A percentile compares a stretch with the other conserved stretches of the same genome.
Conservation (phyloP, 2,797 vertebrate genomes). For the Phataginus tricuspis region DNA sequence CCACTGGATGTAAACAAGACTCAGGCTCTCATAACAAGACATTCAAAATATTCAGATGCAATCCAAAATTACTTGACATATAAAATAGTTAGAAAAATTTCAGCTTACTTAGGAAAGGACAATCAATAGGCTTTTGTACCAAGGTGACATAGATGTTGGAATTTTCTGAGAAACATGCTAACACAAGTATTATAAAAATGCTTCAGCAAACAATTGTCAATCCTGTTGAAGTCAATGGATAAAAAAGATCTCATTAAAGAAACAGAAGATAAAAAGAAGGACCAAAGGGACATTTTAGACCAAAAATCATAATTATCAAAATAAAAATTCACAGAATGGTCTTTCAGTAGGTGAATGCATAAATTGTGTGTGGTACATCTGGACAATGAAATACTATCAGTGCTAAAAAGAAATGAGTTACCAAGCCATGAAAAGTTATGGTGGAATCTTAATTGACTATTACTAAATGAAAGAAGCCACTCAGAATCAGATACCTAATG, state of each 20-base stretch:
- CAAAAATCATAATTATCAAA: not conserved
- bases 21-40: not conserved
- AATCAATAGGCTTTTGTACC: not conserved
- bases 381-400: not conserved
- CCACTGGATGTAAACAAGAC: not conserved
- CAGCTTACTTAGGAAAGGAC: not conserved
- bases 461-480: not conserved
- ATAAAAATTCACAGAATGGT: not conserved
- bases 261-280: not conserved
- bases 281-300: not conserved
- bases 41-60: not conserved
- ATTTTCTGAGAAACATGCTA: not conserved
- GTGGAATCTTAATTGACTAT: not conserved
- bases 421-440: not conserved
- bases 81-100: not conserved
- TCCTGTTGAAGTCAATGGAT: not conserved
- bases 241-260: not conserved
- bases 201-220: not conserved
- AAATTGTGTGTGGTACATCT: not conserved
- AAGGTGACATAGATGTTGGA: not conserved
- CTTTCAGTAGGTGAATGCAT: not conserved
- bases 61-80: not conserved
- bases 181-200: constrained; percentile 1
- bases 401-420: not conserved
- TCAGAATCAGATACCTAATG: not conserved